Base-by-base conservation (phyloP, 2,888 invertebrate species). In the Dolichomitus sp. region DNA sequence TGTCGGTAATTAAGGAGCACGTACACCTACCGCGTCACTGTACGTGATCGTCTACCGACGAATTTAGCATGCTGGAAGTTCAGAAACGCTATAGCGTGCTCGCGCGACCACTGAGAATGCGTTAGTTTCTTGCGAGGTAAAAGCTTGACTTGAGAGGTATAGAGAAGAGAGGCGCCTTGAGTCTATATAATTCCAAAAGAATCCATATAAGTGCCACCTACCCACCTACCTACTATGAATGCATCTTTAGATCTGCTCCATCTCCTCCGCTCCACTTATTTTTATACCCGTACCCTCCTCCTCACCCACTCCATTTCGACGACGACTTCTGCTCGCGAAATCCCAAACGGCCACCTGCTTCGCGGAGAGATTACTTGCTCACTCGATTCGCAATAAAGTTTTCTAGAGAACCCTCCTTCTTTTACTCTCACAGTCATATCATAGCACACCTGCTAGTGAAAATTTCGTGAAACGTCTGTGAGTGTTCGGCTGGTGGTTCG, bases 1-100 rank as follows among this genome's bases (percentile, higher is more conserved):
- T 89, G 89, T 89, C 88, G 86, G 87, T 89, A 90, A 89, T 90
- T 89, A 90, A 89, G 87, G 83, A 83, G 87, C 75, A 81, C 76
- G 81, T 81, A 87, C 86, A 88, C 86, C 87, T 85, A 83, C 86
- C 66, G 83, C 87, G 87, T 86, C 86, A 84, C 88, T 87, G 80
- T 69, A 74, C 80, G 78, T 81, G 80, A 76, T 66, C 63, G 66
- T 59, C 75, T 48, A 65, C 72, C 69, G 66, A 63, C 73, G 63
- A 81, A 83, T 75, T 68, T 45, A 19, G 9, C 27, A 30, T 6
- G 23, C 59, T 42, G 42, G 11, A 48, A 61, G 33, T 23, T 19
- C 48, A 48, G 48, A 48, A 14, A 9, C 30, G 42, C 42, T 65
- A 17, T 23, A 40, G 27, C 4, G 33, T 45, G 59, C 33, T n/a